Evolutionary conservation across 2,888 invertebrate genomes (phyloP).

Genomic region (Lutraria lutraria): DNA sequence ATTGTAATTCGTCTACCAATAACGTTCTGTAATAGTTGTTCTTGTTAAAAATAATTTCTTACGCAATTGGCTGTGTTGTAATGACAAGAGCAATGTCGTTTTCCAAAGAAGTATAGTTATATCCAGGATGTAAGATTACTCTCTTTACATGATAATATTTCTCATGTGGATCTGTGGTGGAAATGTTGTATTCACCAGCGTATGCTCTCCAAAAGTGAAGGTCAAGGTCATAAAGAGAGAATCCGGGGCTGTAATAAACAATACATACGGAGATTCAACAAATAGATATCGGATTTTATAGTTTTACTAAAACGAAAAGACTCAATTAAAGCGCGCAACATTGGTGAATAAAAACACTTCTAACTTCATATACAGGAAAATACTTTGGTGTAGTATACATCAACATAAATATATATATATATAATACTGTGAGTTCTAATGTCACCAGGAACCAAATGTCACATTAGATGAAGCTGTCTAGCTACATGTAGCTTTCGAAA

Average conservation of each 20-base stretch:
- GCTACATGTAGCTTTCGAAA: too few relatives aligned
- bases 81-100: slow-evolving; percentile 67
- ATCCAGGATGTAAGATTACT: slow-evolving; percentile 61
- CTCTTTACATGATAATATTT: slow-evolving; percentile 59
- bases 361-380: too few relatives aligned
- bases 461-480: too few relatives aligned
- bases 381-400: too few relatives aligned
- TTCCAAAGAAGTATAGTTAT: slow-evolving; percentile 57
- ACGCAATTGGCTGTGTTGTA: slow-evolving; percentile 42
- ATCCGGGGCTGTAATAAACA: slow-evolving; percentile 47
- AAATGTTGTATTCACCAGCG: slow-evolving; percentile 66
- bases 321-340: neutral
- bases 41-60: too few relatives aligned
- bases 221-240: slow-evolving; percentile 61
- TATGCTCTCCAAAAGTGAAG: slow-evolving; percentile 63
- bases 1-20: too few relatives aligned
- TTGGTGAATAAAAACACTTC: neutral
- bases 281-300: neutral
- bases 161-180: slow-evolving; percentile 63
- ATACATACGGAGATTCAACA: neutral
- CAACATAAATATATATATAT: too few relatives aligned
- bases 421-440: too few relatives aligned
- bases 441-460: too few relatives aligned
- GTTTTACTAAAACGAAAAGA: neutral
- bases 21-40: too few relatives aligned